Percentiles rank a stretch among this genome's conserved stretches.
Evolutionary conservation across 2,113 vertebrate genomes (phyloP).

Genomic region (Mustelus asterias): DNA sequence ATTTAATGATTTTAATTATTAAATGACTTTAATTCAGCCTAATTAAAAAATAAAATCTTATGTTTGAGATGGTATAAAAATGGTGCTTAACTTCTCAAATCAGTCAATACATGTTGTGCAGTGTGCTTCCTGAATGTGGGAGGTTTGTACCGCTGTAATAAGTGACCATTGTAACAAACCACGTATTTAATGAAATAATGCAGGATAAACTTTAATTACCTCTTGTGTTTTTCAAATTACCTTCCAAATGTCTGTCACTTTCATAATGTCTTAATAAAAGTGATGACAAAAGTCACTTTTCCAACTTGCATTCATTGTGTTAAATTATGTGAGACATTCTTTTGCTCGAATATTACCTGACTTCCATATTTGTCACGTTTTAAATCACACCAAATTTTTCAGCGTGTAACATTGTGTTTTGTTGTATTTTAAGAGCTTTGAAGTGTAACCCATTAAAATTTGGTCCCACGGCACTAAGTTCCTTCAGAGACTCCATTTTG

Average conservation of each 20-base stretch:
- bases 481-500: not conserved
- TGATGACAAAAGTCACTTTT: not conserved
- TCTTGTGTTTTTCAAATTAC: slow-evolving; percentile 3
- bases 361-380: not conserved
- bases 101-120: not conserved
- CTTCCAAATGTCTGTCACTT: slow-evolving; percentile 32
- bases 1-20: not conserved
- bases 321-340: not conserved
- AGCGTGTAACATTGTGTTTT: not conserved
- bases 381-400: not conserved
- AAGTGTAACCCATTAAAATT: slow-evolving; percentile 5
- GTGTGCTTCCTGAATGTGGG: not conserved
- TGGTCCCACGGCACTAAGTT: not conserved
- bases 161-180: slow-evolving; percentile 29
- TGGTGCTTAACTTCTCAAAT: not conserved
- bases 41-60: not conserved
- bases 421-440: not conserved
- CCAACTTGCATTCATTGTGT: not conserved
- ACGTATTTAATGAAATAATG: slow-evolving; percentile 15
- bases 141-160: not conserved
- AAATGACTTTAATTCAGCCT: not conserved
- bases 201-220: slow-evolving; percentile 30
- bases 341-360: not conserved
- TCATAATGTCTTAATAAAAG: slow-evolving; percentile 34
- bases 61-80: not conserved